Percentiles rank a stretch among this genome's conserved stretches.
Conservation (phyloP, 1,140 invertebrate genomes). For the Brachionus asplanchnoidis region DNA sequence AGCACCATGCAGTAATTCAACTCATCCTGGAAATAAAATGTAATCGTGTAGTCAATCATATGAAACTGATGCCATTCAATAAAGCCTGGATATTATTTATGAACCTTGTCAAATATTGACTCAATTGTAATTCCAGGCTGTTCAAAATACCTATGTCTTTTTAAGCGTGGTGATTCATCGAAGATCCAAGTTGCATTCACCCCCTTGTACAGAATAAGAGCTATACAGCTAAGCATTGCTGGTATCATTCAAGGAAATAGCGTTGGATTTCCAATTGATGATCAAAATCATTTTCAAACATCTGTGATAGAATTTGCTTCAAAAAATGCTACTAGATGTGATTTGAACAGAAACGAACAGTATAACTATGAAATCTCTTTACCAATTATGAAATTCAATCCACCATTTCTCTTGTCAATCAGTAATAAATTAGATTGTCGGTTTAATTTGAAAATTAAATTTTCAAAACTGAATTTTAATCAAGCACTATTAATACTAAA, state of each 20-base stretch:
- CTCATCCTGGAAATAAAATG: slow-evolving; percentile 14
- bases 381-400: slow-evolving; percentile 15
- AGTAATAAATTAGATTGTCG: too few relatives aligned
- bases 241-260: not conserved
- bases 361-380: slow-evolving; percentile 23
- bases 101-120: not conserved
- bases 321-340: not conserved
- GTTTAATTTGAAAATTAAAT: too few relatives aligned
- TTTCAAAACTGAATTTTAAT: too few relatives aligned
- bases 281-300: not conserved
- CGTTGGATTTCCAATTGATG: not conserved
- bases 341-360: not conserved
- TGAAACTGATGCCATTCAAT: not conserved
- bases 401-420: not conserved
- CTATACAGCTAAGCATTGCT: not conserved
- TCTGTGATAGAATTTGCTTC: not conserved
- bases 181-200: not conserved
- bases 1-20: not conserved
- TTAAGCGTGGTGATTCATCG: not conserved
- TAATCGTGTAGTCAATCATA: not conserved
- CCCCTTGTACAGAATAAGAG: not conserved
- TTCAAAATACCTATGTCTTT: not conserved
- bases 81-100: not conserved
- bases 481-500: too few relatives aligned
- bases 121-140: not conserved